Conservation (phyloP, 2,888 invertebrate species). For the Eupsilia transversa region DNA sequence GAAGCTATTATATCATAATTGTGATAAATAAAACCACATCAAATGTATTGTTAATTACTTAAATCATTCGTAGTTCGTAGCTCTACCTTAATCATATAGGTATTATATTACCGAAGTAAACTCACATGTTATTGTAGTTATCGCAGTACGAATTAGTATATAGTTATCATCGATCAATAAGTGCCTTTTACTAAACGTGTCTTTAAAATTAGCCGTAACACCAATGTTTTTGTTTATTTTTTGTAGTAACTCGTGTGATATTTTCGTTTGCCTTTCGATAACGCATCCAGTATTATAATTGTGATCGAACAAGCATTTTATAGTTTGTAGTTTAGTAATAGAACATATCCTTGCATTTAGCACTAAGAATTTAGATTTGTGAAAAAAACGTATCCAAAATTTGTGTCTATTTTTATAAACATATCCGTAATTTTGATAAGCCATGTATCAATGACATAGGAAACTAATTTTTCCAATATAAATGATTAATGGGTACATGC, state of each 20-base stretch:
- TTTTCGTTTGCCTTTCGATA: conserved; percentile 74
- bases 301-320: conserved; percentile 67
- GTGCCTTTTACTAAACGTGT: conserved; percentile 70
- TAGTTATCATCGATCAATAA: conserved; percentile 52
- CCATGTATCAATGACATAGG: conserved; percentile 25
- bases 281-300: conserved; percentile 82
- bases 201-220: conserved; percentile 61
- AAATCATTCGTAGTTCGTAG: conserved; percentile 4
- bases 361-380: conserved; percentile 24
- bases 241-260: conserved; percentile 74
- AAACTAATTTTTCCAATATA: conserved; percentile 43
- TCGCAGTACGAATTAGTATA: conserved; percentile 17
- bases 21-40: conserved; percentile 27
- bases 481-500: not conserved
- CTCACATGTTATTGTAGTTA: conserved; percentile 23
- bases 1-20: conserved; percentile 17
- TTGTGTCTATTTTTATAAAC: conserved; percentile 61
- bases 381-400: conserved; percentile 33
- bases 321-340: conserved; percentile 43
- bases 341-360: conserved; percentile 41
- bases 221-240: conserved; percentile 39
- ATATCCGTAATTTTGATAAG: conserved; percentile 60
- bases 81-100: conserved; percentile 9
- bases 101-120: conserved; percentile 19
- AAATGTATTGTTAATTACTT: conserved; percentile 17